Conservation (phyloP, 2,797 vertebrate genomes). For the Florisuga fusca region DNA sequence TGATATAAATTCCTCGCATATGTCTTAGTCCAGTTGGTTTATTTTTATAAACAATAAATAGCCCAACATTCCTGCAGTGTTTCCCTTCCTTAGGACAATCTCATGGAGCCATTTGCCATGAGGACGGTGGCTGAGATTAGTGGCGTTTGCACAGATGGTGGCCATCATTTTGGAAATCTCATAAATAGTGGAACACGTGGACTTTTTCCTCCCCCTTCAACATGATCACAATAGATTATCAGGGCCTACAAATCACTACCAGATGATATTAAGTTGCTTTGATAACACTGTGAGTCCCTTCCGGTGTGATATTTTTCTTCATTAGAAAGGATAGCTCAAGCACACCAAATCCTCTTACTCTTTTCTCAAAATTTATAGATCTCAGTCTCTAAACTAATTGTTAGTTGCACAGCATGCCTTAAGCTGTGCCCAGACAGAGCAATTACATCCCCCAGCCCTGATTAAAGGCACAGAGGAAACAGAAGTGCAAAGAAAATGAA, state of each 20-base stretch:
- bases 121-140: constrained; percentile 74
- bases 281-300: constrained; percentile 86
- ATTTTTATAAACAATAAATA: constrained; percentile 99
- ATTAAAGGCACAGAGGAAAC: constrained; percentile 85
- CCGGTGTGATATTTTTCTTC: constrained; percentile 85
- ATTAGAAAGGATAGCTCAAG: constrained; percentile 81
- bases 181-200: constrained; percentile 79
- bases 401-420: constrained; percentile 82
- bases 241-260: constrained; percentile 86
- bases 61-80: constrained; percentile 86
- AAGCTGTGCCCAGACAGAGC: constrained; percentile 84
- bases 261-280: constrained; percentile 89
- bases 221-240: constrained; percentile 85
- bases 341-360: constrained; percentile 81
- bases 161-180: constrained; percentile 83
- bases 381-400: constrained; percentile 85
- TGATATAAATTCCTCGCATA: constrained; percentile 95
- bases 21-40: constrained; percentile 94
- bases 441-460: constrained; percentile 89
- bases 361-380: constrained; percentile 84
- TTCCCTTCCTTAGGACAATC: constrained; percentile 79
- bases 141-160: constrained; percentile 89
- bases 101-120: constrained; percentile 78
- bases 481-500: constrained; percentile 87
- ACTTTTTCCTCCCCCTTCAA: constrained; percentile 71